These are phyloP conservation scores for Lateolabrax maculatus DNA, from an alignment of 2,797 vertebrate species.

Conservation along the genomic window DNA sequence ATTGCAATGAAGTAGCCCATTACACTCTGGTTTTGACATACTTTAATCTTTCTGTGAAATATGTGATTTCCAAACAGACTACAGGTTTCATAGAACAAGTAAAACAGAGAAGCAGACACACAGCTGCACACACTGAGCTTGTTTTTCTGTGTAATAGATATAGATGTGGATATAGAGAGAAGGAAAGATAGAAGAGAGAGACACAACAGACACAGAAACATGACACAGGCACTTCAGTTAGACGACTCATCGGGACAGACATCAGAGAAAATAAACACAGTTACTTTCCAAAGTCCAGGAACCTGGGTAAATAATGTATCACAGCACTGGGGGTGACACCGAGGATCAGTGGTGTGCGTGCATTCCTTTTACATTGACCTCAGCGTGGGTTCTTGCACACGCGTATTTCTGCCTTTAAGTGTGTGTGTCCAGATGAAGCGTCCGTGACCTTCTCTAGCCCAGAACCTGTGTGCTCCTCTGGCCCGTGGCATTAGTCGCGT, in stretches of 20 bases:
- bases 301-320: conserved; percentile 56
- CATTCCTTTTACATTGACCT: conserved; percentile 32
- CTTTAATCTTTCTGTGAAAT: neutral
- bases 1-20: neutral
- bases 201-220: neutral
- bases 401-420: conserved; percentile 14
- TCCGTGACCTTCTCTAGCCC: neutral
- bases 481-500: conserved; percentile 7
- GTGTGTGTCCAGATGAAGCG: conserved; percentile 1
- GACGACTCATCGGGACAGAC: conserved; percentile 5
- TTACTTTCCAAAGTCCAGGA: conserved; percentile 45
- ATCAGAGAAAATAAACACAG: conserved; percentile 55
- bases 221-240: neutral
- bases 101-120: neutral
- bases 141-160: neutral
- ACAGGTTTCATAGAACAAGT: neutral
- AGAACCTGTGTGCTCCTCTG: neutral
- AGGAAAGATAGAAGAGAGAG: neutral
- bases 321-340: conserved; percentile 43
- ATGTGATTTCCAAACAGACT: neutral
- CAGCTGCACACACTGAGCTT: neutral
- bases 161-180: neutral
- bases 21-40: neutral
- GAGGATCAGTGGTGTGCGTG: conserved; percentile 4
- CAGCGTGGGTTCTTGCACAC: neutral